Base-by-base conservation (phyloP, 2,888 invertebrate species). In the Eulithis prunata region DNA sequence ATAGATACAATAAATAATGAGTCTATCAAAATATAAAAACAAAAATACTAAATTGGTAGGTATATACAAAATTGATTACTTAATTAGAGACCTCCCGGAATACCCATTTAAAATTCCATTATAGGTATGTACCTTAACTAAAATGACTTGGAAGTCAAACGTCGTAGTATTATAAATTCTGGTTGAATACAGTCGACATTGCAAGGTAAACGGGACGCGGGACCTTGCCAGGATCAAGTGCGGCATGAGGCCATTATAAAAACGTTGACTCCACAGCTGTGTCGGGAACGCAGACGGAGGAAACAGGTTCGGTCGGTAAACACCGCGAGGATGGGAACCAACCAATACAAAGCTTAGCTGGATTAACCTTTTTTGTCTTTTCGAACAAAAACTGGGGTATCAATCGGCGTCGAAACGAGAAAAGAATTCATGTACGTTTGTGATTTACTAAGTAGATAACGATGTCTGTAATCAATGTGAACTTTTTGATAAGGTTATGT, bases 181-280 rank as follows among this genome's bases (percentile, higher is more conserved):
- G 57, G 43, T 57, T 51, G 55, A 49, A 62, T 36, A 47, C 72
- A 71, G 80, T 80, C 83, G 90, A 83, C 90, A 90, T 90, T 90
- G 90, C 90, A 90, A 90, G 90, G 90, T 86, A 84, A 90, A 83
- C 89, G 74, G 78, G 88, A 76, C 78, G 73, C 78, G 73, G 73
- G 79, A 77, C 76, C 75, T 72, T 71, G 68, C 62, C 43, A 65
- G 72, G 73, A 71, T 71, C 75, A 76, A 76, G 82, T 79, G 72
- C 75, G 77, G 76, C 76, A 32, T 4, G 32, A 69, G 66, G 67
- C 66, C 70, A 74, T 76, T 73, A 76, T 70, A 77, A 76, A 77
- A 78, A 79, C 76, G 69, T 77, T 74, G 70, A 66, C 74, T 73
- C 68, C 60, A 57, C 66, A 74, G 74, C 76, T 80, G 78, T 63